Evolutionary conservation across 2,888 invertebrate genomes (phyloP), one percentile per base, ranked within the genome.

Genomic region (Diaprepes abbreviatus): DNA sequence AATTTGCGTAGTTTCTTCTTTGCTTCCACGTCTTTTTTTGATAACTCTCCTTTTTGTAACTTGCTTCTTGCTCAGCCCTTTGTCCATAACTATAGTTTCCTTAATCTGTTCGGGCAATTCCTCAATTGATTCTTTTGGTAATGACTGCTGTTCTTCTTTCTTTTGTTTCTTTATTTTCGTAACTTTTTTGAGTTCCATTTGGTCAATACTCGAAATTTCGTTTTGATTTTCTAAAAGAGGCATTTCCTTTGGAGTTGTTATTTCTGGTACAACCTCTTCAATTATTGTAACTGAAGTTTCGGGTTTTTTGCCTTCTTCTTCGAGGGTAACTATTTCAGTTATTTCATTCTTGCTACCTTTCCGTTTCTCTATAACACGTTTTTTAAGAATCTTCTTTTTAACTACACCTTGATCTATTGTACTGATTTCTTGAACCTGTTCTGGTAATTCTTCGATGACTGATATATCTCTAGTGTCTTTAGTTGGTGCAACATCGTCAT

Each of bases 321-420:
- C 64, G 3, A 84, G 77, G n/a, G 85, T 85, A 36, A 77, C 75
- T 76, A 79, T 64, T 72, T 86, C 28, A 72, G 74, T 74, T n/a
- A 77, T 75, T 75, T 83, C 79, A 33, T 59, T 79, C 80, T 81
- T 50, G 74, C 79, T 4, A 79, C 81, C 72, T 83, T 80, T 62
- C 75, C 71, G 71, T 36, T 83, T 85, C 62, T 83, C 85, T 1
- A 85, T 80, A 45, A 84, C 83, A 1, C 84, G 82, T 70, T 83
- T 85, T 54, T 70, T 76, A 35, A 73, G 57, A 0, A 70, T 72
- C 35, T 66, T 78, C 45, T 77, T 74, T 67, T 79, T 73, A 3
- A 43, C 48, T 35, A 69, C 66, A 10, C 77, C 76, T 43, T 77
- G 74, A 12, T 67, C 66, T 0, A 85, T 85, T 70, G 84, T 82